Percentiles rank a stretch among this genome's conserved stretches.
Evolutionary conservation across 2,797 vertebrate species (phyloP).

Genomic region (Cossypha caffra): DNA sequence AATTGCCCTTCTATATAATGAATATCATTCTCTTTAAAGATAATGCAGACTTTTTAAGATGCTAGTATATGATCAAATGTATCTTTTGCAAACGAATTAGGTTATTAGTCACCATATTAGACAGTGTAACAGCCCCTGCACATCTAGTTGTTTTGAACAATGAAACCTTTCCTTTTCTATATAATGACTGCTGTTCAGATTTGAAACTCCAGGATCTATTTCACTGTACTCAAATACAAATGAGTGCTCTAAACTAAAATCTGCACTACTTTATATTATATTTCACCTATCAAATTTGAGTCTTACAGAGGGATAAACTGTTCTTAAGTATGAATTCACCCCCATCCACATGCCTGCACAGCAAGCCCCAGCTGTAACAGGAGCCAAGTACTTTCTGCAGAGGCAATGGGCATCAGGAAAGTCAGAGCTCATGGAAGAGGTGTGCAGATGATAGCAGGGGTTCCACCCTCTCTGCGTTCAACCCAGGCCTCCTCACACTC

Average conservation of each 20-base stretch:
- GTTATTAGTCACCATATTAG: not conserved
- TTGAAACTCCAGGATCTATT: not conserved
- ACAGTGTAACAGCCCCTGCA: not conserved
- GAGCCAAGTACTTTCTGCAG: too few relatives aligned
- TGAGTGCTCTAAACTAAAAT: not conserved
- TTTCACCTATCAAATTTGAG: too few relatives aligned
- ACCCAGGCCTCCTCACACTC: too few relatives aligned
- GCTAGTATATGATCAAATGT: not conserved
- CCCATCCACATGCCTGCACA: too few relatives aligned
- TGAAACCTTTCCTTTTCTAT: not conserved
- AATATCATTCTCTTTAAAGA: not conserved
- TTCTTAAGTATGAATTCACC: too few relatives aligned
- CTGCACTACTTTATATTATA: not conserved
- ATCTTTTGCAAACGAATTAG: not conserved
- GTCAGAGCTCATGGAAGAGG: too few relatives aligned
- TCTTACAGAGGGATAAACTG: too few relatives aligned
- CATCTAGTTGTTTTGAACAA: not conserved
- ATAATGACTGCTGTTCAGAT: not conserved
- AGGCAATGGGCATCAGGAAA: too few relatives aligned
- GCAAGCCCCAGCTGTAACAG: too few relatives aligned
- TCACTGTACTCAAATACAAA: not conserved
- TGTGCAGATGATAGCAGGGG: too few relatives aligned
- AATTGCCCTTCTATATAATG: not conserved
- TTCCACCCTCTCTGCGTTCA: too few relatives aligned
- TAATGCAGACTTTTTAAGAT: not conserved